Conservation (phyloP, 1,140 invertebrate species). For the Solen grandis region DNA sequence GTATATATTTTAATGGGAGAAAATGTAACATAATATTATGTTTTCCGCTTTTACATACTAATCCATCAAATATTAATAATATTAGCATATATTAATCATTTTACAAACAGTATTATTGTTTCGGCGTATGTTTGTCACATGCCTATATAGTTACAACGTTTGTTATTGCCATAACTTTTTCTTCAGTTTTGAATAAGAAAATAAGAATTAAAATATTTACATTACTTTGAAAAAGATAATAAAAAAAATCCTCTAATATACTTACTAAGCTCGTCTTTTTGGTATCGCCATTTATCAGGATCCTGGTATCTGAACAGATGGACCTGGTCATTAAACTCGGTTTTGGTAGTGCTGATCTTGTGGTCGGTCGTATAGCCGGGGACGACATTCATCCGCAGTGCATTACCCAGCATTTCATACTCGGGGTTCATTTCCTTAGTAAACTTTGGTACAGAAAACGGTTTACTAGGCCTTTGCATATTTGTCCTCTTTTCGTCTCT, state of each 20-base stretch:
- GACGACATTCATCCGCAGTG: constrained; percentile 61
- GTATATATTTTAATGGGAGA: too few species aligned
- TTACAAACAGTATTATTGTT: too few species aligned
- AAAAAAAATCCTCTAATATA: background rate
- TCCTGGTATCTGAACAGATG: constrained; percentile 58
- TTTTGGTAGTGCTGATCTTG: constrained; percentile 59
- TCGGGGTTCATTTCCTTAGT: constrained; percentile 51
- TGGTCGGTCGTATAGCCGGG: constrained; percentile 60
- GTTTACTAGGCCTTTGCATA: constrained; percentile 25
- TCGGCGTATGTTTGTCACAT: too few species aligned
- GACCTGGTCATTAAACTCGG: constrained; percentile 62
- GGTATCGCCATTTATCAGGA: constrained; percentile 66
- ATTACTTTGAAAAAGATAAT: background rate
- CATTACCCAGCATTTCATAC: constrained; percentile 65
- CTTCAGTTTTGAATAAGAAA: too few species aligned
- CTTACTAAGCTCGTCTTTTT: constrained; percentile 71
- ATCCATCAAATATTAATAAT: too few species aligned
- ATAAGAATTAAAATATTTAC: too few species aligned
- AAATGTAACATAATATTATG: too few species aligned
- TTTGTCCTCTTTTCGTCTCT: constrained; percentile 33
- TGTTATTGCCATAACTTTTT: too few species aligned
- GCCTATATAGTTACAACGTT: too few species aligned
- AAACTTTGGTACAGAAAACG: constrained; percentile 33
- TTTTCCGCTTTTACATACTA: too few species aligned
- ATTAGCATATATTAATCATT: too few species aligned